Evolutionary conservation across 2,888 invertebrate genomes (phyloP).

Genomic region (Isoperla grammatica): DNA sequence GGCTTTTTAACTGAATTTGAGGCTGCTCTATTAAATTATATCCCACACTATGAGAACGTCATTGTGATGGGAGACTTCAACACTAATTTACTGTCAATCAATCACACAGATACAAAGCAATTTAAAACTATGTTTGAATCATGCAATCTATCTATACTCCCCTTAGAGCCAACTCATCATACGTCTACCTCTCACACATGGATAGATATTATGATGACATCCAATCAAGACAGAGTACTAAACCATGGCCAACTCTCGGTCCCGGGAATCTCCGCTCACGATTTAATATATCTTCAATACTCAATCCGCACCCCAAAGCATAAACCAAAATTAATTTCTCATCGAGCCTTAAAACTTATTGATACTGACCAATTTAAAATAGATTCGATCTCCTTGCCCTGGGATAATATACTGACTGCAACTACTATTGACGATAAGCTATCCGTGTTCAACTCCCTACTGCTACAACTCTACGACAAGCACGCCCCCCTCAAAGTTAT

Average conservation of each 20-base stretch:
- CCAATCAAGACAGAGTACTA: background rate
- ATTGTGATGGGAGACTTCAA: conserved; percentile 8
- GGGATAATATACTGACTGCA: too few relatives aligned
- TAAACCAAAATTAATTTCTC: conserved; percentile 1
- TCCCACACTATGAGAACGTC: background rate
- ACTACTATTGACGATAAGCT: too few relatives aligned
- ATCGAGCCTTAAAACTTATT: background rate
- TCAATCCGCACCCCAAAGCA: background rate
- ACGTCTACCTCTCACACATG: conserved; percentile 8
- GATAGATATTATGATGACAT: conserved; percentile 6
- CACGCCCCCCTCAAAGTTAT: background rate
- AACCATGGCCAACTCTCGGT: background rate
- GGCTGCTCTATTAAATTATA: background rate
- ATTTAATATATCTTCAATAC: background rate
- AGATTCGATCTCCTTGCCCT: background rate
- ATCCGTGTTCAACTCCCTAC: too few relatives aligned
- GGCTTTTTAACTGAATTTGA: conserved; percentile 1
- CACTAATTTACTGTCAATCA: background rate
- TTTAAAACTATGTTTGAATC: background rate
- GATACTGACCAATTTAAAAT: background rate
- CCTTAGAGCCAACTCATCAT: background rate
- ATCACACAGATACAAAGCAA: background rate
- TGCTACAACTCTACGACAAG: background rate
- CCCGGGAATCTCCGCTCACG: too few relatives aligned
- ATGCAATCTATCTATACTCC: background rate